Base-by-base conservation (phyloP, 2,888 invertebrate genomes). In the Cheiracanthium punctorium region DNA sequence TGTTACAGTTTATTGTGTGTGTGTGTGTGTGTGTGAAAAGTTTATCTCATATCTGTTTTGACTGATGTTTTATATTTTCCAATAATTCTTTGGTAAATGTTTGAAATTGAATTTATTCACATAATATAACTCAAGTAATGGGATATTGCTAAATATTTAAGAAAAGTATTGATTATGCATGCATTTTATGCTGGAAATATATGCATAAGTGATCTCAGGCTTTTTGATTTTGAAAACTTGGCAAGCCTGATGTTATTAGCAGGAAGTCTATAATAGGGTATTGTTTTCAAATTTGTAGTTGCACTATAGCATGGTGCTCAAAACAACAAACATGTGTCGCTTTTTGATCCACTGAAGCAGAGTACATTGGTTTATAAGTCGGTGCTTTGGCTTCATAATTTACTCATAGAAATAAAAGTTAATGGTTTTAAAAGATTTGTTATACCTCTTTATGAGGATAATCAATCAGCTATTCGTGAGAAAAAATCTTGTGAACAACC, bases 391-490 rank as follows among this genome's bases (percentile, higher is more conserved):
- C 5, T 12, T 48, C 43, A 48, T 48, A 48, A 48, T 37, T 37
- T 17, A 48, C 17, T 48, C 7, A 48, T 48, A 12, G 17, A 48
- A 48, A 12, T 17, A 48, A 48, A 48, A 12, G 43, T 48, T 10
- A 48, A 48, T 12, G 43, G 43, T 17, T 48, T 7, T 48, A 17
- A 48, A 48, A 48, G 14, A 10, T 48, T 17, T 48, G 43, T 48
- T 48, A 2, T 48, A 12, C 43, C 65, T 65, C 24, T 65, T 28
- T 65, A 65, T 65, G 65, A 29, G 28, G 65, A 65, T 65, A 65
- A 65, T 65, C 65, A 65, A n/a, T 65, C 30, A 29, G 30, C 65
- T 65, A 65, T 65, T 65, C 65, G 24, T 29, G 30, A 29, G n/a
- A 65, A 20, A 1, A 58, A 58, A 20, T 20, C 58, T 20, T 58